Percentiles rank a stretch among this genome's conserved stretches.
phyloP scores from a whole-genome alignment of 2,113 vertebrate genomes.

The Marcusenius ussheri region DNA sequence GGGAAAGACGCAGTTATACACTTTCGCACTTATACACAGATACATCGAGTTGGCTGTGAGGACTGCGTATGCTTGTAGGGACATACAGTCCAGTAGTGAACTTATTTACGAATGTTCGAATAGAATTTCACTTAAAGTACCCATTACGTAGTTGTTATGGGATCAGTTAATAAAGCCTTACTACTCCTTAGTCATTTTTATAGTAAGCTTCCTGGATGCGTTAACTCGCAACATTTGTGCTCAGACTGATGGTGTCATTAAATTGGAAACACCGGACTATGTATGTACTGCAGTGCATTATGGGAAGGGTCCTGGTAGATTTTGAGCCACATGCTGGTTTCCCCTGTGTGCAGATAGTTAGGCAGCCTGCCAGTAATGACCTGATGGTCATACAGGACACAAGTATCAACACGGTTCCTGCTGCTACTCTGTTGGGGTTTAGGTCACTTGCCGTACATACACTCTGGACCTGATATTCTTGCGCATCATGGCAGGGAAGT shows the following conservation, averaged over 20 bases:
- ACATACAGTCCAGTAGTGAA: not conserved
- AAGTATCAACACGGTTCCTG: not conserved
- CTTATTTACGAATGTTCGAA: not conserved
- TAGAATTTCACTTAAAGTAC: not conserved
- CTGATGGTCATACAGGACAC: not conserved
- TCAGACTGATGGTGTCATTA: not conserved
- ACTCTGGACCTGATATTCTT: not conserved
- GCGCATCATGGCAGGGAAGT: not conserved
- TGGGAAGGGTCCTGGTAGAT: not conserved
- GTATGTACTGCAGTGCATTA: not conserved
- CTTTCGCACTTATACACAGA: not conserved
- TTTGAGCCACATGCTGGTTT: not conserved
- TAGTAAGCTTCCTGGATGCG: not conserved
- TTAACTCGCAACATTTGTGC: not conserved
- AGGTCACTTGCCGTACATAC: not conserved
- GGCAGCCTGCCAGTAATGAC: not conserved
- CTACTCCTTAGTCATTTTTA: not conserved
- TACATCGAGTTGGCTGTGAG: not conserved
- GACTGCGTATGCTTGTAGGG: not conserved
- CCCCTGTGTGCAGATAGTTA: not conserved
- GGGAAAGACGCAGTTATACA: not conserved
- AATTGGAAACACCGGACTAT: not conserved
- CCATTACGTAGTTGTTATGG: not conserved
- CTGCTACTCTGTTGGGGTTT: not conserved
- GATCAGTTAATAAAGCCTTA: not conserved